Conservation (phyloP, 2,113 vertebrate species). For the Nothobranchius kuhntae region DNA sequence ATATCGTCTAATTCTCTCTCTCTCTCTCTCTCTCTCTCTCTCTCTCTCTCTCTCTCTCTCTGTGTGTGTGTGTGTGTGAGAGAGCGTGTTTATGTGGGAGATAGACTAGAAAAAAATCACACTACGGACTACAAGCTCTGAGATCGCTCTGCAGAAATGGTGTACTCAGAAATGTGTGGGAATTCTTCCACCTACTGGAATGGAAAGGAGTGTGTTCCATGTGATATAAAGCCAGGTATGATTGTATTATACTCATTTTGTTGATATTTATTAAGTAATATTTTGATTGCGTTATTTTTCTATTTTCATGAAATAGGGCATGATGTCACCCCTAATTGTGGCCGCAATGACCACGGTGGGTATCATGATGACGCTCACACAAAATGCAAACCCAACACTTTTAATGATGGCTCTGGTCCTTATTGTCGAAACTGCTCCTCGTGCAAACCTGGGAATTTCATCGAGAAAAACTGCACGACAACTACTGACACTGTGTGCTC, state of each 20-base stretch:
- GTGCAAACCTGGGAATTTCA: accelerated
- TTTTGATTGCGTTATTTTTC: neutral
- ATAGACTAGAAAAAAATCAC: no score
- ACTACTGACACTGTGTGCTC: constrained; percentile 40
- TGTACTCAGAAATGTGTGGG: accelerated
- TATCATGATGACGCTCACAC: accelerated
- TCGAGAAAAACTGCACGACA: neutral
- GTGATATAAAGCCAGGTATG: neutral
- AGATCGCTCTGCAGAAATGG: neutral
- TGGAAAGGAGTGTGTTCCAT: constrained; percentile 17
- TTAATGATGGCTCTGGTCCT: constrained; percentile 36
- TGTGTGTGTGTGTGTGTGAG: no score
- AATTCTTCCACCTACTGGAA: accelerated
- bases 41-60: no score
- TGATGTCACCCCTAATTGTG: constrained; percentile 61
- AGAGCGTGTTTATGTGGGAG: no score
- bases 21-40: no score
- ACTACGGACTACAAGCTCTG: no score
- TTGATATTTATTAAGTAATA: neutral
- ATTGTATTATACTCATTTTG: constrained; percentile 2
- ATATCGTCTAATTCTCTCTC: no score
- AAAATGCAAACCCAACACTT: neutral
- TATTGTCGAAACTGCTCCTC: neutral
- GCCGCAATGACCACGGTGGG: constrained; percentile 11
- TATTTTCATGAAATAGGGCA: constrained; percentile 24